A percentile compares a stretch with the other conserved stretches of the same genome.
These are phyloP conservation scores for Zaprionus obscuricornis DNA, from an alignment of 2,888 invertebrate genomes.

Conservation along the genomic window DNA sequence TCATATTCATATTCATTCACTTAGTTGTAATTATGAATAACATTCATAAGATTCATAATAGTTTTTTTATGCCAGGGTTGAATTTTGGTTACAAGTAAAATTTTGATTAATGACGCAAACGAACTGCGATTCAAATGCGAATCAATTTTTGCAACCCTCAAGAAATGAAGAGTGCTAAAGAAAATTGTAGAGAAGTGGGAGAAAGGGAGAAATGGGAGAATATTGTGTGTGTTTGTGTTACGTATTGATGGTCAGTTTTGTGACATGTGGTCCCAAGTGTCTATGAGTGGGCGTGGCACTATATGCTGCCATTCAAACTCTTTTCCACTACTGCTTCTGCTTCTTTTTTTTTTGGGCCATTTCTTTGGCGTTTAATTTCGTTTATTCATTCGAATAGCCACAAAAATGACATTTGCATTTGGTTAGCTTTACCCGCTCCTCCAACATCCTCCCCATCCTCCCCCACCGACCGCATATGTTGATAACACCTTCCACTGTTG, in stretches of 20 bases:
- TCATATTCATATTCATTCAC: too few species aligned
- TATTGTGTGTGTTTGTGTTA: too few species aligned
- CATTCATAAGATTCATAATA: too few species aligned
- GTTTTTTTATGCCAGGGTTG: too few species aligned
- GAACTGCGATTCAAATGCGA: conserved; percentile 32
- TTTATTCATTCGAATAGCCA: conserved; percentile 82
- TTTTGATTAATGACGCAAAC: conserved; percentile 42
- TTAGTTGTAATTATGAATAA: conserved; percentile 14
- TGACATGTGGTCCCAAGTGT: conserved; percentile 44
- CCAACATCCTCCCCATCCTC: background rate
- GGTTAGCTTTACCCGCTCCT: background rate
- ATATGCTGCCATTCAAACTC: conserved; percentile 61
- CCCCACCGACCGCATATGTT: too few species aligned
- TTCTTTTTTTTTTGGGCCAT: conserved; percentile 37
- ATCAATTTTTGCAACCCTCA: conserved; percentile 44
- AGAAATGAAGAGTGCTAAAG: background rate
- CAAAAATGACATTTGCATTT: conserved; percentile 82
- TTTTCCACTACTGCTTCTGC: too few species aligned
- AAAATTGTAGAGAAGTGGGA: too few species aligned
- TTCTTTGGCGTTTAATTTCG: conserved; percentile 80
- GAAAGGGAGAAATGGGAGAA: too few species aligned
- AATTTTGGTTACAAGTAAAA: too few species aligned
- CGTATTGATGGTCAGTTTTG: conserved; percentile 37
- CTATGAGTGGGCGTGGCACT: conserved; percentile 24
- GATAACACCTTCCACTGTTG: background rate